A percentile compares a stretch with the other conserved stretches of the same genome.
Evolutionary conservation across 2,113 vertebrate species (phyloP).

Genomic region (Strigops habroptila): DNA sequence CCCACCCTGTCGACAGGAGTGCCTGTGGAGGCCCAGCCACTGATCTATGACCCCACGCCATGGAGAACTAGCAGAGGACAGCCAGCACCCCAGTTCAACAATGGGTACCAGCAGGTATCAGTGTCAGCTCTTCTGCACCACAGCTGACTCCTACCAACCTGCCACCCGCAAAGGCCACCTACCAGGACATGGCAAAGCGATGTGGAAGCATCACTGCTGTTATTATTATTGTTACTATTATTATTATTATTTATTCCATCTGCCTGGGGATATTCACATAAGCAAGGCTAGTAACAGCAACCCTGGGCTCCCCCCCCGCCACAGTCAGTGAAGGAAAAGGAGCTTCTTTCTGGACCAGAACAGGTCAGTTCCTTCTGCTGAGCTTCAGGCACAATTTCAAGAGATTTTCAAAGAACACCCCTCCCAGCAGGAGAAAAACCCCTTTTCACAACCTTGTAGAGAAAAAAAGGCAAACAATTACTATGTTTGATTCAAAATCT

Average conservation of each 20-base stretch:
- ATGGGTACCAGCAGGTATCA: neutral
- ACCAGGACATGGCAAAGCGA: neutral
- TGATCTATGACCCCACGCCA: rapidly evolving
- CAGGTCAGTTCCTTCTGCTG: neutral
- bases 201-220: neutral
- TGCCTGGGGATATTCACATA: neutral
- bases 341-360: neutral
- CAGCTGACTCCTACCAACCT: neutral
- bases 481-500: neutral
- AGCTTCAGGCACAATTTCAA: neutral
- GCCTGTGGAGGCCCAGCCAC: rapidly evolving
- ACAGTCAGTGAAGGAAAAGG: neutral
- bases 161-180: neutral
- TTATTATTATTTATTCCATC: neutral
- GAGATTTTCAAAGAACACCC: neutral
- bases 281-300: neutral
- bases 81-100: neutral
- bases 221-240: neutral
- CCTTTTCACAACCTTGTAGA: neutral
- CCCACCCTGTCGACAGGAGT: rapidly evolving
- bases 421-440: neutral
- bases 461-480: neutral
- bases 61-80: neutral
- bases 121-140: neutral
- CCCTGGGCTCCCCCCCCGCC: rapidly evolving